Evolutionary conservation across 2,113 vertebrate species (phyloP).

Genomic region (Alligator mississippiensis): DNA sequence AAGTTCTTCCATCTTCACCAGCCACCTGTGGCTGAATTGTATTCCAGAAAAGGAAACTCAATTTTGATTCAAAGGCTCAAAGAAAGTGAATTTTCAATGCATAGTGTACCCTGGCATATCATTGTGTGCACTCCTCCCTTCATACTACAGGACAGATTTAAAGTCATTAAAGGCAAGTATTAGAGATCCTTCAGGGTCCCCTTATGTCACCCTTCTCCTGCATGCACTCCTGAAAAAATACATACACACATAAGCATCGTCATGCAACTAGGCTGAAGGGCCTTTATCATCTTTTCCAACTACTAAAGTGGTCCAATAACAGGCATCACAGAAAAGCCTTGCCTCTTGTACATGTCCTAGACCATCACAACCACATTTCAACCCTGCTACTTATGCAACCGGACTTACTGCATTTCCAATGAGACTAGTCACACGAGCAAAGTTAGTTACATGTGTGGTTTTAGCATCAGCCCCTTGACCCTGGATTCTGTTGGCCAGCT

Average conservation of each 20-base stretch:
- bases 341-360: no score
- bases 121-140: not conserved
- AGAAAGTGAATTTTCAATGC: not conserved
- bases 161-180: accelerated
- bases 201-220: not conserved
- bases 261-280: no score
- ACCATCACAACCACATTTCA: no score
- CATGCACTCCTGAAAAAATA: not conserved
- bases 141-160: accelerated
- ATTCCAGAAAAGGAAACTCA: not conserved
- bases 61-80: not conserved
- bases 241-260: no score
- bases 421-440: not conserved
- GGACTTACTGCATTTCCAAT: no score
- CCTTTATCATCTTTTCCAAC: no score
- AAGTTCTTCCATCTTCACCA: not conserved
- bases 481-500: not conserved
- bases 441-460: accelerated
- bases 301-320: no score
- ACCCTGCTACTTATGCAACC: no score
- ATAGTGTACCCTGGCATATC: not conserved
- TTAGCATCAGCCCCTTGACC: accelerated
- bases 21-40: not conserved
- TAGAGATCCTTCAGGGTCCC: accelerated
- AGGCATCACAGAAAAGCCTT: no score